These are phyloP conservation scores for Polyploca ridens DNA, from an alignment of 2,888 invertebrate genomes.

Conservation along the genomic window DNA sequence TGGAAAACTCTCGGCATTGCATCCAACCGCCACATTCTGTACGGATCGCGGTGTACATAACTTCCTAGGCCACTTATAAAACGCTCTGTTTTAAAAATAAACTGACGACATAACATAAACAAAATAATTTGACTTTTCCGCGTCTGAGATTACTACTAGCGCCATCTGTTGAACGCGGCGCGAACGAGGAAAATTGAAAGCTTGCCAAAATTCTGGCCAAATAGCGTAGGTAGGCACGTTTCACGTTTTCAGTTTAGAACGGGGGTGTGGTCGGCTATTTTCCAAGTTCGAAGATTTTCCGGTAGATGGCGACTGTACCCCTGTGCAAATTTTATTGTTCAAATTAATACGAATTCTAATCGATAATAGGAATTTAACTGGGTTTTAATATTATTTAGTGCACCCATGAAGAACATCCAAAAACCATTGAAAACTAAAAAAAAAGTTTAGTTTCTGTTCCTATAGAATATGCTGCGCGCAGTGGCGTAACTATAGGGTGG, in stretches of 20 bases:
- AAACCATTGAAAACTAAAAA: too few species aligned
- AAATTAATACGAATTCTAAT: not conserved
- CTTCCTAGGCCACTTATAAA: conserved; percentile 80
- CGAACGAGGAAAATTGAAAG: conserved; percentile 54
- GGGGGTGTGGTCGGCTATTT: conserved; percentile 24
- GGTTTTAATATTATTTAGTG: too few species aligned
- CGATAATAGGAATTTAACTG: not conserved
- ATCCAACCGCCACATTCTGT: conserved; percentile 51
- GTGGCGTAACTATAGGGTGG: too few species aligned
- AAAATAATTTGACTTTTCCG: conserved; percentile 46
- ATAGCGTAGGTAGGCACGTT: conserved; percentile 16
- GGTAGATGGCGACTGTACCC: conserved; percentile 42
- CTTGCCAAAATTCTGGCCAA: conserved; percentile 43
- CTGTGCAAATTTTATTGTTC: not conserved
- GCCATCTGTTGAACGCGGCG: conserved; percentile 56
- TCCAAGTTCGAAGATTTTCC: conserved; percentile 19
- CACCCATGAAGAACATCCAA: too few species aligned
- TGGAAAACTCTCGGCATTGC: conserved; percentile 57
- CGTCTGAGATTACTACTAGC: conserved; percentile 36
- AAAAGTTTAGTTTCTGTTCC: too few species aligned
- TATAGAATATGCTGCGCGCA: too few species aligned
- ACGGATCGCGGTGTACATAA: conserved; percentile 56
- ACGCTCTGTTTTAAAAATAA: conserved; percentile 78
- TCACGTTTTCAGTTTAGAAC: conserved; percentile 27
- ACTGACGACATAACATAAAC: conserved; percentile 65